Conservation (phyloP, 2,113 vertebrate species). For the Illadopsis cleaveri region DNA sequence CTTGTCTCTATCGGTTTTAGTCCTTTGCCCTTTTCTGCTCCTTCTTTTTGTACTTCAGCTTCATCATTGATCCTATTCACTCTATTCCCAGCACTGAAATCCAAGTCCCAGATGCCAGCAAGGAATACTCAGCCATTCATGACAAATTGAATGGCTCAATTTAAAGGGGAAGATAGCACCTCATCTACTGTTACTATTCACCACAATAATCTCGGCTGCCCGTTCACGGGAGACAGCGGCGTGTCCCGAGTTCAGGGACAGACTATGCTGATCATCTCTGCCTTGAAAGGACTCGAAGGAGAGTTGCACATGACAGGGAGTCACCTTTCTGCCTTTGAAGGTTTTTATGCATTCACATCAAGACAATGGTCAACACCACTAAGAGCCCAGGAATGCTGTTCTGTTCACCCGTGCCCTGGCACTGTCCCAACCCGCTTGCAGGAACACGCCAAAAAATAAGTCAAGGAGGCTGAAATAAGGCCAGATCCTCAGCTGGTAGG, state of each 20-base stretch:
- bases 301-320: background rate
- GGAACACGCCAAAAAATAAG: background rate
- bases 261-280: background rate
- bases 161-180: conserved; percentile 56
- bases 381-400: conserved; percentile 33
- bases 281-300: conserved; percentile 30
- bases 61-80: conserved; percentile 72
- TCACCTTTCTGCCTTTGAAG: conserved; percentile 54
- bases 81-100: conserved; percentile 82
- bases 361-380: conserved; percentile 45
- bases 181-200: conserved; percentile 45
- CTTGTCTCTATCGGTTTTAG: conserved; percentile 69
- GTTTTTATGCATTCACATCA: conserved; percentile 16
- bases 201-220: background rate
- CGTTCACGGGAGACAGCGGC: conserved; percentile 7
- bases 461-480: background rate
- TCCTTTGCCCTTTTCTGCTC: conserved; percentile 71
- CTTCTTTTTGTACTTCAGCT: conserved; percentile 74
- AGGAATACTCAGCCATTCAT: conserved; percentile 70
- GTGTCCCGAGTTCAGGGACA: conserved; percentile 1
- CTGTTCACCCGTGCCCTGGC: background rate
- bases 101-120: conserved; percentile 77
- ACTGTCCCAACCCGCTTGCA: background rate
- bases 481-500: background rate
- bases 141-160: conserved; percentile 60